A percentile compares a stretch with the other conserved stretches of the same genome.
Conservation (phyloP, 1,140 invertebrate species). For the Drosophila aff. region DNA sequence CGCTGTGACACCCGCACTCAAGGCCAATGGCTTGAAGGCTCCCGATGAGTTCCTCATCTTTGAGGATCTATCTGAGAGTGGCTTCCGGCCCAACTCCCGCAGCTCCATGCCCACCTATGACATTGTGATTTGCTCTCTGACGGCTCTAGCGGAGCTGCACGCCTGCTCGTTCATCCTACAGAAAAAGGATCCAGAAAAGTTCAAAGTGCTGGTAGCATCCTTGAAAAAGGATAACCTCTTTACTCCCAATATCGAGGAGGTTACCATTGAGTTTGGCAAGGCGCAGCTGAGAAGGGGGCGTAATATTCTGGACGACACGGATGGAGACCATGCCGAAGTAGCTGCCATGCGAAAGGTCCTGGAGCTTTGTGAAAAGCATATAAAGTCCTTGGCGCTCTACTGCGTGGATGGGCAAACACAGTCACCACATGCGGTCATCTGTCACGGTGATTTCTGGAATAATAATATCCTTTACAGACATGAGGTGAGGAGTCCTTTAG, state of each 20-base stretch:
- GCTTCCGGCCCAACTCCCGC: slow-evolving; percentile 42
- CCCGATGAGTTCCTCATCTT: slow-evolving; percentile 65
- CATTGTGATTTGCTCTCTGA: slow-evolving; percentile 49
- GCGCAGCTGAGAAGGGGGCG: slow-evolving; percentile 44
- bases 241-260: slow-evolving; percentile 42
- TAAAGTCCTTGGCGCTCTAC: slow-evolving; percentile 50
- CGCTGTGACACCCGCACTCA: slow-evolving; percentile 37
- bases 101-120: slow-evolving; percentile 55
- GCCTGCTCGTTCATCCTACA: slow-evolving; percentile 64
- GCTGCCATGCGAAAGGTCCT: slow-evolving; percentile 26
- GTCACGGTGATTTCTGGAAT: slow-evolving; percentile 75
- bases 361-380: slow-evolving; percentile 42
- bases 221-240: slow-evolving; percentile 63
- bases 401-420: slow-evolving; percentile 45
- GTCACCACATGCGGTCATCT: slow-evolving; percentile 61
- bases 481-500: slow-evolving; percentile 34
- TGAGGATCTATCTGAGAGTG: slow-evolving; percentile 49
- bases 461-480: slow-evolving; percentile 68
- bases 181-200: slow-evolving; percentile 31
- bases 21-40: slow-evolving; percentile 24
- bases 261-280: slow-evolving; percentile 68
- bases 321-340: slow-evolving; percentile 3
- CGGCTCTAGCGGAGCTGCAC: slow-evolving; percentile 60
- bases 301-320: slow-evolving; percentile 25
- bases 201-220: slow-evolving; percentile 25